Base-by-base conservation (phyloP, 1,140 invertebrate species). In the Neodiprion pinetum region DNA sequence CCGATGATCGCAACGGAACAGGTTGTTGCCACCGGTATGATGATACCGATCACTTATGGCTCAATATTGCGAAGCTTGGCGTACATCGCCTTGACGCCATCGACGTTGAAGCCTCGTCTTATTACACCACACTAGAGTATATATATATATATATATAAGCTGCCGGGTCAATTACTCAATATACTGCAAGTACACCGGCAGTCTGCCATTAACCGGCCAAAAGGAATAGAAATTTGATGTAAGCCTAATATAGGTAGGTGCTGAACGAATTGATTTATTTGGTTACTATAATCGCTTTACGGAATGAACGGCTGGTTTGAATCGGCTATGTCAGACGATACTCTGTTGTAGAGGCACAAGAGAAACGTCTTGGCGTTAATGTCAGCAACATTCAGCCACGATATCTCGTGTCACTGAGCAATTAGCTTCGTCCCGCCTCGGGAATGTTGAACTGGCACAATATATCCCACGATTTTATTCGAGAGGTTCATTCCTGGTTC, bases 261-360 rank as follows among this genome's bases (percentile, higher is more conserved):
- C 28, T 40, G 53, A 40, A 61, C 53, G 53, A 61, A 61, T 12
- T 61, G 53, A 61, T 61, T 61, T 12, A 61, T 61, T 61, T 61
- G n/a, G 53, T 61, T 61, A n/a, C n/a, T n/a, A n/a, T 61, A 61
- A 61, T 61, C 11, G n/a, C n/a, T 61, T 61, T 61, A 61, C 53
- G 53, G 53, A 14, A 61, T 17, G 28, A 9, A 40, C 28, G 28
- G 28, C 28, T 2, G 28, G 11, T 12, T 61, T 17, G 53, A 61
- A 61, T 61, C 9, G 53, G n/a, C n/a, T 61, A 9, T 61, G 11
- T 61, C 9, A 9, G 11, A 17, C 11, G 53, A 14, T 5, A 9
- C 4, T 61, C 53, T 61, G 53, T 61, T 4, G 4, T 40, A 40
- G 2, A 40, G 28, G 28, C 28, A 40, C 1, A 40, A 40, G 28